Base-by-base conservation (phyloP, 2,113 vertebrate genomes). In the Myotis brandtii region DNA sequence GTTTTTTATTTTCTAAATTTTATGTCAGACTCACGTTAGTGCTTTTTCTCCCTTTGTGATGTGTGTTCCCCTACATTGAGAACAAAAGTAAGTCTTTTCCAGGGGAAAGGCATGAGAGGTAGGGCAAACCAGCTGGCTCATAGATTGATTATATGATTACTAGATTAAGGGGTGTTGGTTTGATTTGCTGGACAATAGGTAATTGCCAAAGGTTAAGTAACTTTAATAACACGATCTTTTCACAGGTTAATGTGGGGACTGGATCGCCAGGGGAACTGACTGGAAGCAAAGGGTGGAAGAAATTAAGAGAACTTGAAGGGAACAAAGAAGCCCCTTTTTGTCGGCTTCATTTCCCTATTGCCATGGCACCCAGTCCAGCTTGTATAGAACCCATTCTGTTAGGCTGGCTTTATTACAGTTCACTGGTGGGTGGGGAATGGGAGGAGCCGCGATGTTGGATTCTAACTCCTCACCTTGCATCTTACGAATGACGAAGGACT, bases 311-410 rank as follows among this genome's bases (percentile, higher is more conserved):
- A 64, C 67, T n/a, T 37, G 21, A 76, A 2, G n/a, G 52, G 16
- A 52, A 52, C 37, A 76, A 37, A 90, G 66, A 79, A 92, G 67
- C 64, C 48, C 56, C 73, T 79, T 86, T 86, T 85, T 73, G 79
- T 84, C 43, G 32, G 18, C 66, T 72, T 30, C 21, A 69, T 76
- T 64, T n/a, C 66, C 75, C 66, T 10, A 4, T 92, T 87, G 34
- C 84, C 67, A 18, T 81, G 72, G 43, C 34, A 5, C 18, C 37
- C 17, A 16, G 86, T 5, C 34, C 91, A 12, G 46, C 52, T 67
- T 62, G 82, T 73, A 34, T 80, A 52, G 73, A 70, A 91, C 25
- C 93, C 21, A 2, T 86, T 80, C 72, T 70, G 46, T 89, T 83
- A 37, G 43, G 82, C 52, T 50, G 40, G n/a, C 27, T 30, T 16